Conservation (phyloP, 2,113 vertebrate species). For the Sardina pilchardus region DNA sequence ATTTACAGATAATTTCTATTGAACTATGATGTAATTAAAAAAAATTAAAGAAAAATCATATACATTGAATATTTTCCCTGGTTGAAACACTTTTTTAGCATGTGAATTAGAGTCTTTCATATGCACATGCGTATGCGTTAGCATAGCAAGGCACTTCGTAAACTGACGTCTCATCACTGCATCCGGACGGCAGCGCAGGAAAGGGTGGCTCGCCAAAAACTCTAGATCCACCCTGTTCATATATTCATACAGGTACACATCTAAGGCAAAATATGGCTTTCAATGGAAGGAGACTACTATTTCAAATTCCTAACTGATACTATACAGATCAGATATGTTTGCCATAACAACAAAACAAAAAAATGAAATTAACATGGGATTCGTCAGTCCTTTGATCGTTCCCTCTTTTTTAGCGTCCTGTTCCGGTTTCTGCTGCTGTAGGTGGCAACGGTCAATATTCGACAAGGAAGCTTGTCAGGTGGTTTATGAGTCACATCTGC, state of each 20-base stretch:
- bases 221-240: not conserved
- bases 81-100: conserved; percentile 8
- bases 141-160: conserved; percentile 70
- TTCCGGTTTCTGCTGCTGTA: not conserved
- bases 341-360: conserved; percentile 22
- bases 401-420: not conserved
- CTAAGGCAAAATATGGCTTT: conserved; percentile 67
- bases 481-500: not conserved
- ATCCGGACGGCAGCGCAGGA: conserved; percentile 51
- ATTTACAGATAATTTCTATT: conserved; percentile 31
- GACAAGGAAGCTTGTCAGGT: not conserved
- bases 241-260: conserved; percentile 38
- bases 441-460: not conserved
- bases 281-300: conserved; percentile 49
- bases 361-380: not conserved
- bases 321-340: conserved; percentile 52
- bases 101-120: conserved; percentile 18
- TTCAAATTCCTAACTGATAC: conserved; percentile 48
- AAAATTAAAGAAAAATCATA: conserved; percentile 23
- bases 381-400: not conserved
- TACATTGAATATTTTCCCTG: not conserved
- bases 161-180: conserved; percentile 41
- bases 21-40: not conserved
- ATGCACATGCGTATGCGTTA: conserved; percentile 45
- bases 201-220: conserved; percentile 46